Percentiles rank a stretch among this genome's conserved stretches.
Conservation (phyloP, 1,140 invertebrate species). For the Meloidogyne chitwoodi region DNA sequence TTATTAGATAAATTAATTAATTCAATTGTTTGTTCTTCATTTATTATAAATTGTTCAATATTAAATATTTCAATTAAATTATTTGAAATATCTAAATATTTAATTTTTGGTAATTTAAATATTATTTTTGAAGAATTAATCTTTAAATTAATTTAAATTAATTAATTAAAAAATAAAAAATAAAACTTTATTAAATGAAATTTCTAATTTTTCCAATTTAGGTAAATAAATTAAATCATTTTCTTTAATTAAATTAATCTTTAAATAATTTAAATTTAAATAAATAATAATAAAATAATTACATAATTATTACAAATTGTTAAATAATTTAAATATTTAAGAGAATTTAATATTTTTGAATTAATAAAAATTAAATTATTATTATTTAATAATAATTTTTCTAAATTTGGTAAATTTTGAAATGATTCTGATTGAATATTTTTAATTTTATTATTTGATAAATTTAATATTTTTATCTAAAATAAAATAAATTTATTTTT, state of each 20-base stretch:
- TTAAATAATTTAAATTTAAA: not conserved
- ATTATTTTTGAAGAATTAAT: slow-evolving; percentile 14
- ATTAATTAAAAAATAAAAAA: not conserved
- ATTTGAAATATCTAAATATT: slow-evolving; percentile 23
- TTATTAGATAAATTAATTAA: slow-evolving; percentile 37
- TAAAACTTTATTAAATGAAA: slow-evolving; percentile 29
- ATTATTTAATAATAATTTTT: slow-evolving; percentile 31
- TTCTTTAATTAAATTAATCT: not conserved
- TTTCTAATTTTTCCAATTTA: slow-evolving; percentile 21
- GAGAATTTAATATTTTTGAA: not conserved
- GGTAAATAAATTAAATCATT: slow-evolving; percentile 24
- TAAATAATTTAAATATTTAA: slow-evolving; percentile 4
- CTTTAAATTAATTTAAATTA: not conserved
- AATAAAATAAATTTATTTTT: not conserved
- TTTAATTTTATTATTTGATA: not conserved
- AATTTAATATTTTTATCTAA: not conserved
- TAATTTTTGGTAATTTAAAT: slow-evolving; percentile 19
- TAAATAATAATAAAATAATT: not conserved
- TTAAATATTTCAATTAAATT: slow-evolving; percentile 34
- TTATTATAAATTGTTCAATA: slow-evolving; percentile 25
- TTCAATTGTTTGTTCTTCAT: slow-evolving; percentile 6
- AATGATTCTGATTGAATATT: not conserved
- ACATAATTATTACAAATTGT: not conserved
- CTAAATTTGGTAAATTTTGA: slow-evolving; percentile 32
- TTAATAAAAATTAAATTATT: slow-evolving; percentile 32